Percentiles rank a stretch among this genome's conserved stretches.
These are phyloP conservation scores for Mimumesa dahlbomi DNA, from an alignment of 2,888 invertebrate genomes.

Conservation along the genomic window DNA sequence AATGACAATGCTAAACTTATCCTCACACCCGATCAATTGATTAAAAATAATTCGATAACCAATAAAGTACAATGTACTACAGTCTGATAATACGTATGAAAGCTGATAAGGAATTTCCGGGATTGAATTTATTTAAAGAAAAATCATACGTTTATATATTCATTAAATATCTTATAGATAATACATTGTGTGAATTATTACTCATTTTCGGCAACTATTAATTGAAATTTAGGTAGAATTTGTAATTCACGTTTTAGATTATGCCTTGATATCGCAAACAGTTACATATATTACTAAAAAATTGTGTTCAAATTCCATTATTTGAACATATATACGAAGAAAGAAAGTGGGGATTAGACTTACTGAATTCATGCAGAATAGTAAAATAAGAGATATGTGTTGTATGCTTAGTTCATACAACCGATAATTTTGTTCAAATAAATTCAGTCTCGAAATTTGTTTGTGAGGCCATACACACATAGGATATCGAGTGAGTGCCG, in stretches of 20 bases:
- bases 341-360: too few species aligned
- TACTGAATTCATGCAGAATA: too few species aligned
- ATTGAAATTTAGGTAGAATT: too few species aligned
- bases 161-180: background rate
- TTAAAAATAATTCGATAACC: constrained; percentile 32
- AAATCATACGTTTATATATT: background rate
- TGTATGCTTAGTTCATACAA: background rate
- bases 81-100: constrained; percentile 51
- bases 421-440: background rate
- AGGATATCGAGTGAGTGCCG: background rate
- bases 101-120: background rate
- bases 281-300: too few species aligned
- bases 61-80: constrained; percentile 62
- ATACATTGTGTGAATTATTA: background rate
- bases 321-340: too few species aligned
- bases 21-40: constrained; percentile 31
- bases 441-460: constrained; percentile 7
- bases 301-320: too few species aligned
- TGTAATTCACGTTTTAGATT: too few species aligned
- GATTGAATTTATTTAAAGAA: background rate
- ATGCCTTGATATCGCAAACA: too few species aligned
- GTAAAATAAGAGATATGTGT: too few species aligned
- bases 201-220: too few species aligned
- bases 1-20: constrained; percentile 25
- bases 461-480: background rate